Base-by-base conservation (phyloP, 2,888 invertebrate genomes). In the Allolobophora icterica region DNA sequence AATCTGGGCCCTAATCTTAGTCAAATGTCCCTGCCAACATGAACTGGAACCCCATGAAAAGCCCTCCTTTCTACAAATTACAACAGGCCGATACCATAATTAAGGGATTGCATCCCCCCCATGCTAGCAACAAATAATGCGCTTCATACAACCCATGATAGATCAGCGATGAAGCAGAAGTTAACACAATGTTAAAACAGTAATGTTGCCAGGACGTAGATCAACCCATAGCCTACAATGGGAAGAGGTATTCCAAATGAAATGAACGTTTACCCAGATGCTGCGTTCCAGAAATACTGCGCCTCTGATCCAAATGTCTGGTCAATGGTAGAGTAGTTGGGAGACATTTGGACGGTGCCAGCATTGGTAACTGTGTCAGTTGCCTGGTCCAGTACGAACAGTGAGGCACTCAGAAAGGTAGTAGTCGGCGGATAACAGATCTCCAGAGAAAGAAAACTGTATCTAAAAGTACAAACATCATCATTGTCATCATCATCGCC, bases 211-310 rank as follows among this genome's bases (percentile, higher is more conserved):
- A 42, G 13, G 42, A 15, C 17, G 5, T 4, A 42, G 52, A 8
- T 52, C 21, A 21, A 52, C 24, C 17, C 52, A 24, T 52, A 24
- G 13, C 52, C 21, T 52, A 52, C 8, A n/a, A n/a, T 8, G 71
- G 71, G n/a, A 71, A 71, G 30, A n/a, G 0, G n/a, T 1, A 2
- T n/a, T 17, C 71, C 30, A n/a, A 71, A n/a, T n/a, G 71, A 71
- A 71, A 0, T 71, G 30, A n/a, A n/a, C n/a, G 30, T 71, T 71
- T 87, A 87, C 87, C 87, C n/a, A 17, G 87, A 4, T 87, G 87
- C 35, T 87, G 34, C 35, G 24, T 87, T 38, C 87, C 87, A 87
- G 87, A 87, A 87, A 87, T 87, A 87, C 87, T 87, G 87, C 34
- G 87, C 87, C 38, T 87, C 87, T 87, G 34, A 24, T 38, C 87